Percentiles rank a stretch among this genome's conserved stretches.
phyloP scores from a whole-genome alignment of 2,113 vertebrate genomes.

The Myocastor coypus region DNA sequence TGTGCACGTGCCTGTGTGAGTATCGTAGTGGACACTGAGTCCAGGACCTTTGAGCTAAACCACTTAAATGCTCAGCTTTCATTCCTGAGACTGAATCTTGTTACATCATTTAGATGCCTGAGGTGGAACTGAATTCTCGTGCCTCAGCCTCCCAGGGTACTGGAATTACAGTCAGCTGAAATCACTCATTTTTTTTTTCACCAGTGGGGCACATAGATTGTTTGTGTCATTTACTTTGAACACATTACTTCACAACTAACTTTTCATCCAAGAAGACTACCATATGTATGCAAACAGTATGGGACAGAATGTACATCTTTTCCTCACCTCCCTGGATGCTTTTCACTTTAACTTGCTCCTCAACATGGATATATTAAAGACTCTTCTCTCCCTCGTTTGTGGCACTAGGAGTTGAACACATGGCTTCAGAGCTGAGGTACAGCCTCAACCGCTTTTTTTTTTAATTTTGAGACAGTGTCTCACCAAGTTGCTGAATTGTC shows the following conservation, averaged over 20 bases:
- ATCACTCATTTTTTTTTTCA: neutral
- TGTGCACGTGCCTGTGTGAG: neutral
- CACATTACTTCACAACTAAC: neutral
- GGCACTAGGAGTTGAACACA: neutral
- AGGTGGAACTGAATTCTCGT: neutral
- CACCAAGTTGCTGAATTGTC: neutral
- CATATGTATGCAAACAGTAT: neutral
- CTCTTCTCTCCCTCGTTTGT: neutral
- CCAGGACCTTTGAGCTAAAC: neutral
- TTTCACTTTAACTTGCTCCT: conserved; percentile 17
- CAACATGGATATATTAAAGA: conserved; percentile 35
- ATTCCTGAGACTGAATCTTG: neutral
- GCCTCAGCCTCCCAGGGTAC: neutral
- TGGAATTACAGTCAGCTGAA: neutral
- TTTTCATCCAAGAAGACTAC: neutral
- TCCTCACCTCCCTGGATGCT: neutral
- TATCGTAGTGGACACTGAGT: neutral
- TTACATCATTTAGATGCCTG: neutral
- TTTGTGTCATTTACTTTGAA: conserved; percentile 22
- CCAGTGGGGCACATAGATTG: neutral
- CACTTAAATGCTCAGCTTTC: neutral
- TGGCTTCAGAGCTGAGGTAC: neutral
- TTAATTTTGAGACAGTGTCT: neutral
- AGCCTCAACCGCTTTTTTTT: neutral
- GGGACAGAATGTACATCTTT: neutral